phyloP scores from a whole-genome alignment of 2,113 vertebrate species.

The Struthidea cinerea region DNA sequence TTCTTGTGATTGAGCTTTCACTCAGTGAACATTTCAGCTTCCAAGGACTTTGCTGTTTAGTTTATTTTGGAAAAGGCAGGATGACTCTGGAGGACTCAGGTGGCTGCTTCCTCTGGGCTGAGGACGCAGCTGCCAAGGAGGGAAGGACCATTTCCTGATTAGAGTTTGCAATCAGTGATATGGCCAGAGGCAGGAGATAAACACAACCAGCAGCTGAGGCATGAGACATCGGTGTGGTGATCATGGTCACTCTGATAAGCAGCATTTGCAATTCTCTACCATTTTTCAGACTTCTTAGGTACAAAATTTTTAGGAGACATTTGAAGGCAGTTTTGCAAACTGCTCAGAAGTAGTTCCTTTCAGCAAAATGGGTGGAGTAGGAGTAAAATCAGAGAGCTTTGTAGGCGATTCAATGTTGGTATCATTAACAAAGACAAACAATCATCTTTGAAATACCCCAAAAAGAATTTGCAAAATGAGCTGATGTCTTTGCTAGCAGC shows the following conservation, averaged over 20 bases:
- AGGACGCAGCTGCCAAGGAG: background rate
- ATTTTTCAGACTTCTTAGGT: background rate
- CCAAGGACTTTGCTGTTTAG: background rate
- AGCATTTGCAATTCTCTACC: background rate
- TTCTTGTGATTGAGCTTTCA: background rate
- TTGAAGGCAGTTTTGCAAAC: background rate
- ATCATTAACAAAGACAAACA: background rate
- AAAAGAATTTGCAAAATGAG: background rate
- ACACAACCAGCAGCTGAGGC: background rate
- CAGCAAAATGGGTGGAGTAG: background rate
- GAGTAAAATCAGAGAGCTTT: background rate
- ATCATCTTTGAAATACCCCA: background rate
- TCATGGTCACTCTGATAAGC: background rate
- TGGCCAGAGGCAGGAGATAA: background rate
- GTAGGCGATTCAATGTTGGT: fast-evolving
- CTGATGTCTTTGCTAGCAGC: background rate
- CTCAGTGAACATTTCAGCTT: background rate
- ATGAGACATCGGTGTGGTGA: background rate
- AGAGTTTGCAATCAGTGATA: background rate
- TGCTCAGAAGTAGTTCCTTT: background rate
- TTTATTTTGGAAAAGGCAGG: background rate
- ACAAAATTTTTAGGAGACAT: background rate
- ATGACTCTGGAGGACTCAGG: background rate
- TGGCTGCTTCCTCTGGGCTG: background rate
- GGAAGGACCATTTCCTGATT: background rate